A percentile compares a stretch with the other conserved stretches of the same genome.
These are phyloP conservation scores for Drosophila lacteicornis DNA, from an alignment of 1,140 invertebrate species.

Conservation along the genomic window DNA sequence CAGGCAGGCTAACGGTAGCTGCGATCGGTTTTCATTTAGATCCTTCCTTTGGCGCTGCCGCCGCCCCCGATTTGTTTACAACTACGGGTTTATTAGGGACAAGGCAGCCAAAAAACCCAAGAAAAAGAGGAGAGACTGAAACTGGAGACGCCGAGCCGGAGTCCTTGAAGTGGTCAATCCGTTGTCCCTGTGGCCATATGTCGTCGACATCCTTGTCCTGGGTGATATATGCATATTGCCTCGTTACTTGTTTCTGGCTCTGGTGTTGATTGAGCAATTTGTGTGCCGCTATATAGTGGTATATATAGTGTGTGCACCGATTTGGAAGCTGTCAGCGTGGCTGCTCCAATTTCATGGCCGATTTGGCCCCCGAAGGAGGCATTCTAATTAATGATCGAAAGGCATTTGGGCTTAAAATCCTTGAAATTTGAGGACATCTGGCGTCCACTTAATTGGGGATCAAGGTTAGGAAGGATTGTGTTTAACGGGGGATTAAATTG, in stretches of 20 bases:
- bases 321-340: constrained; percentile 77
- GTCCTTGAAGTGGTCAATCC: constrained; percentile 76
- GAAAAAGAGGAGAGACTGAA: constrained; percentile 42
- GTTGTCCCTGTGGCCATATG: constrained; percentile 49
- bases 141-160: constrained; percentile 59
- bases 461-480: constrained; percentile 43
- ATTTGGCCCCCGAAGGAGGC: constrained; percentile 63
- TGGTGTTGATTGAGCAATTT: constrained; percentile 81
- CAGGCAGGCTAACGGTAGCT: constrained; percentile 57
- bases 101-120: constrained; percentile 42
- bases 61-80: constrained; percentile 70
- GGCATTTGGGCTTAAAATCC: constrained; percentile 38
- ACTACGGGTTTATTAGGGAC: constrained; percentile 73
- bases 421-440: constrained; percentile 72
- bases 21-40: constrained; percentile 55
- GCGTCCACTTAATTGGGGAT: constrained; percentile 45
- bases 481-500: not conserved
- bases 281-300: constrained; percentile 7
- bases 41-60: constrained; percentile 66
- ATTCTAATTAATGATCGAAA: constrained; percentile 69
- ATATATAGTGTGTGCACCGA: constrained; percentile 53
- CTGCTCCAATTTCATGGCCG: constrained; percentile 81
- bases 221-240: constrained; percentile 56
- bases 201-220: constrained; percentile 57
- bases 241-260: constrained; percentile 12